A percentile compares a stretch with the other conserved stretches of the same genome.
These are phyloP conservation scores for Aleiodes leptofemur DNA, from an alignment of 2,888 invertebrate species.

Conservation along the genomic window DNA sequence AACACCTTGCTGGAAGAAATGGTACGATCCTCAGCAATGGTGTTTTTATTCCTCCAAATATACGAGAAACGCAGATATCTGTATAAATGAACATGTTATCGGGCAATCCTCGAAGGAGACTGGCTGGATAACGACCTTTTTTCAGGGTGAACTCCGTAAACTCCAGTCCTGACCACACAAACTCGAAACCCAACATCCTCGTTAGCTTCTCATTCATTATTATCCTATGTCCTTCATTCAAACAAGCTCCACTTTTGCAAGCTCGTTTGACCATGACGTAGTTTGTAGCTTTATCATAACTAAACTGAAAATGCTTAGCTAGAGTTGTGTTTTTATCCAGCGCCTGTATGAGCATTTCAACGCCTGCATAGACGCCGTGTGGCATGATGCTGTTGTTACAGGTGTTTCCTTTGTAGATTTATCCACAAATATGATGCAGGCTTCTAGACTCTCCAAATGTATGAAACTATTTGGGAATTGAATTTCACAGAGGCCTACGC, in stretches of 20 bases:
- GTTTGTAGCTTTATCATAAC: background rate
- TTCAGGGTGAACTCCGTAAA: too few relatives aligned
- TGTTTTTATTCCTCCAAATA: background rate
- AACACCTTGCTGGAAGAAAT: too few relatives aligned
- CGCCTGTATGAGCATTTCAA: background rate
- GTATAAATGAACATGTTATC: background rate
- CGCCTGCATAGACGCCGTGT: background rate
- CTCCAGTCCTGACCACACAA: background rate
- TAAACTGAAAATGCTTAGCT: conserved; percentile 2
- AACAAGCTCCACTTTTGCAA: background rate
- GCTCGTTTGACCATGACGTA: background rate
- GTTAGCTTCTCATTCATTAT: background rate
- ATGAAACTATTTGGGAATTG: background rate
- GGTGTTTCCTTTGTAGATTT: too few relatives aligned
- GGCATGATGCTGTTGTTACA: too few relatives aligned
- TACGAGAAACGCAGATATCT: background rate
- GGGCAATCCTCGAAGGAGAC: background rate
- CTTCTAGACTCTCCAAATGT: background rate
- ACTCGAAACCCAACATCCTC: background rate
- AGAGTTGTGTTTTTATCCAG: background rate
- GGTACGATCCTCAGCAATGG: background rate
- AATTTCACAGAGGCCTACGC: background rate
- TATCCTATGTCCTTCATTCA: background rate
- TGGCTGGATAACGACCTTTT: too few relatives aligned
- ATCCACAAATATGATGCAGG: background rate